Conservation (phyloP, 2,113 vertebrate species). For the Myiagra hebetior region DNA sequence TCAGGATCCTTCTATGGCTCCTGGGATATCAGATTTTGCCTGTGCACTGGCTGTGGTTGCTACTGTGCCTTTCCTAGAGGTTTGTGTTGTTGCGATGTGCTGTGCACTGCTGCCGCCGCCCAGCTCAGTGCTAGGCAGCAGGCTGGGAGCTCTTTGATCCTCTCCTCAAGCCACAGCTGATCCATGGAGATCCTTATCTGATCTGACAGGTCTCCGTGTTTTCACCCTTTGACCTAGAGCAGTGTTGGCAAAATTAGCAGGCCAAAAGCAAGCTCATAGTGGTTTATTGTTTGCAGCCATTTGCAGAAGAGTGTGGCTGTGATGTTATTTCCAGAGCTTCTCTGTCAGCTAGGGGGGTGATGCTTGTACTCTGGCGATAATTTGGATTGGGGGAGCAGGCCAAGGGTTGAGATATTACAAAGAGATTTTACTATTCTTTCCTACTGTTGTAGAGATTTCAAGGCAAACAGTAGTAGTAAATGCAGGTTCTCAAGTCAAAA, state of each 20-base stretch:
- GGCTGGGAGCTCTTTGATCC: neutral
- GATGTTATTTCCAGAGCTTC: neutral
- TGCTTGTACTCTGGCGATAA: neutral
- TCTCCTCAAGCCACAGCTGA: neutral
- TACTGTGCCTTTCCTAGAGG: neutral
- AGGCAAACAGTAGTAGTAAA: neutral
- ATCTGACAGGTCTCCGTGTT: neutral
- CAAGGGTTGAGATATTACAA: neutral
- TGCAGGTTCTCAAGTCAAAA: neutral
- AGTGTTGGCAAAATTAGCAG: neutral
- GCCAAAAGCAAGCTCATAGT: neutral
- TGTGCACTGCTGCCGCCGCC: neutral
- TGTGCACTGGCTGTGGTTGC: neutral
- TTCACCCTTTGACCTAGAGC: neutral
- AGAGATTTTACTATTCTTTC: neutral
- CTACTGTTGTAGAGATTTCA: neutral
- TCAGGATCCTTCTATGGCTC: neutral
- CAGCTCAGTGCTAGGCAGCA: fast-evolving
- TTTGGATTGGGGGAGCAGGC: neutral
- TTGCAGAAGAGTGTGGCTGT: neutral
- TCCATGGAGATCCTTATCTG: neutral
- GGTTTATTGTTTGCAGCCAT: neutral
- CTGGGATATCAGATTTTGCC: neutral
- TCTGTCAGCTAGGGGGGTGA: neutral
- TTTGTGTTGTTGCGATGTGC: neutral